Percentiles rank a stretch among this genome's conserved stretches.
phyloP scores from a whole-genome alignment of 1,140 invertebrate genomes.

The Tetramorium parvispinum region DNA sequence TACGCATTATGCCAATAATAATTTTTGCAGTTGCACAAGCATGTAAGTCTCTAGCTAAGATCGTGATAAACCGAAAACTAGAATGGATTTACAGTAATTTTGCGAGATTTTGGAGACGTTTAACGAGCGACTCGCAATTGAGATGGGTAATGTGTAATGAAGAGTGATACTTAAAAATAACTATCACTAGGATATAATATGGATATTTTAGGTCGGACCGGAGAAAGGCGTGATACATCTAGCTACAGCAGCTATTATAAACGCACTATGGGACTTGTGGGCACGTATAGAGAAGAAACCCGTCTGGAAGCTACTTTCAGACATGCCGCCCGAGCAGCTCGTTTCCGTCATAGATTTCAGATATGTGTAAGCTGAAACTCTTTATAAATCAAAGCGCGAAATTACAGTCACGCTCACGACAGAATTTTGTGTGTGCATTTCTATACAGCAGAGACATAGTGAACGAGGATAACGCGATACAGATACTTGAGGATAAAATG shows the following conservation, averaged over 20 bases:
- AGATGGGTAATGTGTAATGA: conserved; percentile 90
- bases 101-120: conserved; percentile 90
- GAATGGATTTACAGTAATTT: conserved; percentile 92
- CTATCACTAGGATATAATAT: background rate
- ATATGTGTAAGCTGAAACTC: conserved; percentile 88
- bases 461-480: conserved; percentile 92
- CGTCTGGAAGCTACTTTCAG: conserved; percentile 93
- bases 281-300: conserved; percentile 93
- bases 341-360: conserved; percentile 95
- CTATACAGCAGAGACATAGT: conserved; percentile 91
- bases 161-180: background rate
- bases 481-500: conserved; percentile 89
- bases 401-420: background rate
- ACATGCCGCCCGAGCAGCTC: conserved; percentile 93
- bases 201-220: conserved; percentile 90
- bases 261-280: conserved; percentile 97
- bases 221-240: conserved; percentile 96
- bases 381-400: conserved; percentile 12
- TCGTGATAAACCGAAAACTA: conserved; percentile 89
- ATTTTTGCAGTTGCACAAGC: conserved; percentile 89
- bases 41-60: conserved; percentile 89
- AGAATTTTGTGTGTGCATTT: conserved; percentile 25
- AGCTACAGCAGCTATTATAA: conserved; percentile 94
- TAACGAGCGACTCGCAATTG: conserved; percentile 95
- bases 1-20: background rate